Conservation (phyloP, 2,797 vertebrate species). For the Chrysocyon brachyurus region DNA sequence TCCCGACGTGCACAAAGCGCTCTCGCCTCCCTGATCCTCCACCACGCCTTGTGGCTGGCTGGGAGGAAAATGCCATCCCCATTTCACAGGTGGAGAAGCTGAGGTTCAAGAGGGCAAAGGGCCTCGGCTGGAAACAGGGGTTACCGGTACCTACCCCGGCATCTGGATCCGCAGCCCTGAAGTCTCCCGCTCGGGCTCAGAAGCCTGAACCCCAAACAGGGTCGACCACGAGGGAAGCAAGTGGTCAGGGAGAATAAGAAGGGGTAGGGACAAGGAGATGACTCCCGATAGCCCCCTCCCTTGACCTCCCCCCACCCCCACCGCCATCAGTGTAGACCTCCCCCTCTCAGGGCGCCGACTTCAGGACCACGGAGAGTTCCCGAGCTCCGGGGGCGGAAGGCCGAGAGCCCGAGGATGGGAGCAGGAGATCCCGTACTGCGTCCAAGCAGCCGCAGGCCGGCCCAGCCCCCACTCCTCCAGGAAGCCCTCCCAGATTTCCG, state of each 20-base stretch:
- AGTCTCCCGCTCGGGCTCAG: background rate
- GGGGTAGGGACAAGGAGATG: background rate
- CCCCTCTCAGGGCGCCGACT: background rate
- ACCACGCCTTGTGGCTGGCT: background rate
- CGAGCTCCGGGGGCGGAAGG: fast-evolving
- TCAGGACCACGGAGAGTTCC: constrained; percentile 82
- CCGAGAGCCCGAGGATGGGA: fast-evolving
- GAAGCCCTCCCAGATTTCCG: constrained; percentile 6
- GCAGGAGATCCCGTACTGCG: background rate
- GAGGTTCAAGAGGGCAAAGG: background rate
- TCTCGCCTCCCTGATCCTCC: background rate
- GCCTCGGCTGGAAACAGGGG: background rate
- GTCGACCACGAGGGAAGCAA: background rate
- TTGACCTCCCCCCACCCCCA: background rate
- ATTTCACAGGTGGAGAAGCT: background rate
- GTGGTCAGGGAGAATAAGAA: background rate
- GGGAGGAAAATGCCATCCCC: background rate
- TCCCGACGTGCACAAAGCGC: constrained; percentile 37
- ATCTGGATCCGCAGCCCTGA: background rate
- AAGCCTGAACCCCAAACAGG: background rate
- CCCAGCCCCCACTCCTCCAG: background rate
- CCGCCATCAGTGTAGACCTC: background rate
- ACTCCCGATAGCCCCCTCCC: too few relatives aligned
- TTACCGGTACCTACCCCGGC: background rate
- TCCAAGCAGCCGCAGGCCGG: background rate